Conservation (phyloP, 2,888 invertebrate genomes). For the Acrobasis suavella region DNA sequence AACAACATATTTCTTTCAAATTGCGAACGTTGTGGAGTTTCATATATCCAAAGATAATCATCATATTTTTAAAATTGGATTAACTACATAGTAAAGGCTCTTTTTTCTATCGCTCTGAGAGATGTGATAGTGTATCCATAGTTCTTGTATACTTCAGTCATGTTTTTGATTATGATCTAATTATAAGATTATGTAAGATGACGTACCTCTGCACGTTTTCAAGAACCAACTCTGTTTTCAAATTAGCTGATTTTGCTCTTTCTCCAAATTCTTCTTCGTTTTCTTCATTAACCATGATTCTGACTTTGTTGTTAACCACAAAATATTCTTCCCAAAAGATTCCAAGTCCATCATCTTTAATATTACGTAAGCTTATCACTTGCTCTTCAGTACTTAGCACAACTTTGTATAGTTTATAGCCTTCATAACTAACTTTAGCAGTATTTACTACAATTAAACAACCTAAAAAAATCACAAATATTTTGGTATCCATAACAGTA, state of each 20-base stretch:
- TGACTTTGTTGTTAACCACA: constrained; percentile 56
- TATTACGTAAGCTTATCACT: constrained; percentile 63
- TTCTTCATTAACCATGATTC: constrained; percentile 57
- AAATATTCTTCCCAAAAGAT: constrained; percentile 64
- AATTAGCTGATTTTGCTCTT: constrained; percentile 32
- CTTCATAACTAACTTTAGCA: constrained; percentile 67
- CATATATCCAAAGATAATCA: no score
- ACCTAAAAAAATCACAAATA: constrained; percentile 36
- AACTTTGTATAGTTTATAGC: constrained; percentile 83
- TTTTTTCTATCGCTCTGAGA: no score
- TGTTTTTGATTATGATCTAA: no score
- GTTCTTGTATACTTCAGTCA: no score
- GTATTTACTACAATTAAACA: constrained; percentile 32
- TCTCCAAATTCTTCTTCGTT: constrained; percentile 45
- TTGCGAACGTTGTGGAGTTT: no score
- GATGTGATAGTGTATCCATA: no score
- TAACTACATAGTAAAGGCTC: no score
- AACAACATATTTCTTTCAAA: no score
- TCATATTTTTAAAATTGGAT: no score
- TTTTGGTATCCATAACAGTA: constrained; percentile 32
- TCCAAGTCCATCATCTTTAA: constrained; percentile 61
- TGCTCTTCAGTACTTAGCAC: constrained; percentile 72
- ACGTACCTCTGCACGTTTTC: constrained; percentile 61
- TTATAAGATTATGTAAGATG: neutral
- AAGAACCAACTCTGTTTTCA: constrained; percentile 49